Base-by-base conservation (phyloP, 2,888 invertebrate genomes). In the Chrysolina haemoptera region DNA sequence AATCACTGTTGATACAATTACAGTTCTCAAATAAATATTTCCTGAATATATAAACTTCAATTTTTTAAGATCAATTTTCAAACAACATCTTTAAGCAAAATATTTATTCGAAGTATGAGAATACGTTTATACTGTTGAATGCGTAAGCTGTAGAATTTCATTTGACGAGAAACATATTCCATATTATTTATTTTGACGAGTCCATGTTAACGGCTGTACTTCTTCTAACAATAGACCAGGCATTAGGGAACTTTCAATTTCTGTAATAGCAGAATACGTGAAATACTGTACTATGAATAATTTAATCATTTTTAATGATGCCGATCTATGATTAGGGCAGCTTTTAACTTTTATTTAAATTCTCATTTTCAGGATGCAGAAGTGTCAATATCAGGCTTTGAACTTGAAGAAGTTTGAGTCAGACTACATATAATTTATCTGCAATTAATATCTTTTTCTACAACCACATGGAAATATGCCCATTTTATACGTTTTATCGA, bases 141-240 rank as follows among this genome's bases (percentile, higher is more conserved):
- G 5, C 53, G 53, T 53, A 20, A 53, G 53, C 20, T 53, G 4
- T 22, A 20, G 53, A 53, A 53, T 20, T 20, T 10, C 22, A 20
- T 53, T 20, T 53, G 53, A 53, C 53, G 53, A 53, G 18, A 53
- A 18, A 53, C 53, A 53, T 53, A 53, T 18, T 53, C 20, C 53
- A 53, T 18, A 53, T 53, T 53, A 9, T 53, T 53, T 20, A 53
- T 20, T 16, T 5, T 18, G 12, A 20, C 53, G 10, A 53, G 20
- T 53, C 5, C 11, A 53, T 53, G 20, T 53, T 10, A 53, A 53
- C 20, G 18, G 5, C 20, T 20, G 10, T 20, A 53, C 53, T 6
- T 35, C 35, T 20, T 20, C 53, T 20, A 53, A 20, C 18, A 53
- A 53, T 53, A 53, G 48, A 48, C 48, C 48, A 48, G 48, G n/a